These are phyloP conservation scores for Pantherophis guttatus DNA, from an alignment of 2,113 vertebrate species.

Conservation along the genomic window DNA sequence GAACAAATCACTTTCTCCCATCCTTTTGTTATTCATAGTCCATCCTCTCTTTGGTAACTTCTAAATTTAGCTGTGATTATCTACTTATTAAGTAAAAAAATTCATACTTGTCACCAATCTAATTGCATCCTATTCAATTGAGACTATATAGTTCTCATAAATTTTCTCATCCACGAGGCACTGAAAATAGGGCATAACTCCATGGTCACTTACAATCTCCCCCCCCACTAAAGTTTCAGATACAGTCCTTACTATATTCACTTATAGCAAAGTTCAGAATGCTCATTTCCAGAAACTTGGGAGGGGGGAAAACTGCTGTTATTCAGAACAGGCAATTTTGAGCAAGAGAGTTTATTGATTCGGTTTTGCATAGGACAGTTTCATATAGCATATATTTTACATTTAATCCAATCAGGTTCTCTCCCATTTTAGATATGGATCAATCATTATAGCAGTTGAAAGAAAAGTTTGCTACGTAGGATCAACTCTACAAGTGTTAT, in stretches of 20 bases:
- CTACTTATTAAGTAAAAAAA: accelerated
- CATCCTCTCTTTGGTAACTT: slow-evolving; percentile 17
- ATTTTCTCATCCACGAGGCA: background rate
- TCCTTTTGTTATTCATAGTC: background rate
- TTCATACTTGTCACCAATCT: background rate
- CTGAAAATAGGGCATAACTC: background rate
- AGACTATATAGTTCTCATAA: background rate
- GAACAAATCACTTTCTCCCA: background rate
- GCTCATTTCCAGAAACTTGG: background rate
- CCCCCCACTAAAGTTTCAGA: background rate
- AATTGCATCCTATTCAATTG: background rate
- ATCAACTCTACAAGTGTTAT: slow-evolving; percentile 8
- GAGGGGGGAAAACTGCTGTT: accelerated
- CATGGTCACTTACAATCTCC: background rate
- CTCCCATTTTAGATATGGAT: background rate
- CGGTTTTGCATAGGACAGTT: background rate
- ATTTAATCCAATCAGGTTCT: background rate
- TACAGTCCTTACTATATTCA: background rate
- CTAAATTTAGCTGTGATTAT: slow-evolving; percentile 20
- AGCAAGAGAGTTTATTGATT: background rate
- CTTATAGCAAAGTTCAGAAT: background rate
- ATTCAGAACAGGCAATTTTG: background rate
- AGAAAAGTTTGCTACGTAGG: slow-evolving; percentile 13
- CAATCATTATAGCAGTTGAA: slow-evolving; percentile 5
- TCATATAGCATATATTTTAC: background rate